These are phyloP conservation scores for Leptopilina syphax DNA, from an alignment of 2,888 invertebrate genomes.

Conservation along the genomic window DNA sequence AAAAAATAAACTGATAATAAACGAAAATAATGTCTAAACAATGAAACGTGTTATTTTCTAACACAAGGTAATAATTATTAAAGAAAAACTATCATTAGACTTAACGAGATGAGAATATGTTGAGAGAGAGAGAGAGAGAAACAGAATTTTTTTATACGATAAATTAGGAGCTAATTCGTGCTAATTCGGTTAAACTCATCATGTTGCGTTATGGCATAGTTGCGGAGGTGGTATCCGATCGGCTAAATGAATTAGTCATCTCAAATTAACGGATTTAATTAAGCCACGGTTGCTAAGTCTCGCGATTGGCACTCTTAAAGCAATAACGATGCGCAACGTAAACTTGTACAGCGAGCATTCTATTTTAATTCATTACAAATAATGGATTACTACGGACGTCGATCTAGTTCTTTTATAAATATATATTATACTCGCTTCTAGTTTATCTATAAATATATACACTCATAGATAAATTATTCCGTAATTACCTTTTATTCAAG, in stretches of 20 bases:
- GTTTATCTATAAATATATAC: neutral
- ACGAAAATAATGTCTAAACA: too few species aligned
- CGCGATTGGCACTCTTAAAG: slow-evolving; percentile 46
- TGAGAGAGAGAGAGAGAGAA: neutral
- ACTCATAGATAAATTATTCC: neutral
- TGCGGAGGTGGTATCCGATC: slow-evolving; percentile 57
- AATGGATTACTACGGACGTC: slow-evolving; percentile 9
- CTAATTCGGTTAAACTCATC: slow-evolving; percentile 56
- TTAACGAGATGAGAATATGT: slow-evolving; percentile 46
- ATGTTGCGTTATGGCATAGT: slow-evolving; percentile 48
- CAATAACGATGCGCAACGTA: slow-evolving; percentile 38
- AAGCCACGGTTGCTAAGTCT: slow-evolving; percentile 53
- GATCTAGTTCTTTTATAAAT: neutral
- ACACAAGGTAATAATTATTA: neutral
- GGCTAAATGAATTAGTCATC: slow-evolving; percentile 65
- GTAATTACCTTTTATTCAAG: neutral
- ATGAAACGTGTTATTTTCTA: neutral
- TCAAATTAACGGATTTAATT: slow-evolving; percentile 58
- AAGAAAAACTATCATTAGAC: slow-evolving; percentile 20
- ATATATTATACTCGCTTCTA: neutral
- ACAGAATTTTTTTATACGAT: slow-evolving; percentile 45
- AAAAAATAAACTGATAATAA: too few species aligned
- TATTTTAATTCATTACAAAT: slow-evolving; percentile 2
- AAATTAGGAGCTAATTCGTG: slow-evolving; percentile 53
- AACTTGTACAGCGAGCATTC: neutral